phyloP scores from a whole-genome alignment of 2,797 vertebrate genomes.

The Amniataba percoides region DNA sequence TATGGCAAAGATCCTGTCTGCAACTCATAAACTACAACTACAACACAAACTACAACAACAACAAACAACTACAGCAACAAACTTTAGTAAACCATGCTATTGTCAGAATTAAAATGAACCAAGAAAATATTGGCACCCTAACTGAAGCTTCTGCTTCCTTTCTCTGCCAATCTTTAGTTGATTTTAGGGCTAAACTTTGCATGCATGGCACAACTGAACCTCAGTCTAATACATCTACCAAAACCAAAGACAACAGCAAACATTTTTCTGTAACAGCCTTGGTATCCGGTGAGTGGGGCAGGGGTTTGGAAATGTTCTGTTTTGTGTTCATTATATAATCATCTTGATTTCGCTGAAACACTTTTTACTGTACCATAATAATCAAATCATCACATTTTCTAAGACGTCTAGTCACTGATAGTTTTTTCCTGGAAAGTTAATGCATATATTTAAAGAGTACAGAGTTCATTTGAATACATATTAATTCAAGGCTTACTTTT shows the following conservation, averaged over 20 bases:
- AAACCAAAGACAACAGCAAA: not conserved
- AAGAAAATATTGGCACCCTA: not conserved
- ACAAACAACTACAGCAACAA: not conserved
- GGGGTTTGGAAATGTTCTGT: not conserved
- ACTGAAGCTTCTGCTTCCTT: not conserved
- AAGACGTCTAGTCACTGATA: not conserved
- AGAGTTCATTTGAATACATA: not conserved
- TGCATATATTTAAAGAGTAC: not conserved
- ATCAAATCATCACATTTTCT: not conserved
- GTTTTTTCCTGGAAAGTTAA: too few relatives aligned
- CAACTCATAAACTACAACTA: not conserved
- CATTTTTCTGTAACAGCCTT: not conserved
- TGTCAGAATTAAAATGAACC: not conserved
- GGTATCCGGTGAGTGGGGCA: not conserved
- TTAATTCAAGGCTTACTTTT: not conserved
- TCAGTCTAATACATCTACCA: conserved; percentile 2
- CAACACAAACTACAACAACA: not conserved
- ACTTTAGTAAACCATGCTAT: not conserved
- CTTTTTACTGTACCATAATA: not conserved
- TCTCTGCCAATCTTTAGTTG: not conserved
- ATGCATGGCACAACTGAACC: not conserved
- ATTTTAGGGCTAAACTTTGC: not conserved
- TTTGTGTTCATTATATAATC: not conserved
- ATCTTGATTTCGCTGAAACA: too few relatives aligned
- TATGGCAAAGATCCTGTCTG: conserved; percentile 19